phyloP scores from a whole-genome alignment of 2,888 invertebrate species.

The Stenchaetothrips biformis region DNA sequence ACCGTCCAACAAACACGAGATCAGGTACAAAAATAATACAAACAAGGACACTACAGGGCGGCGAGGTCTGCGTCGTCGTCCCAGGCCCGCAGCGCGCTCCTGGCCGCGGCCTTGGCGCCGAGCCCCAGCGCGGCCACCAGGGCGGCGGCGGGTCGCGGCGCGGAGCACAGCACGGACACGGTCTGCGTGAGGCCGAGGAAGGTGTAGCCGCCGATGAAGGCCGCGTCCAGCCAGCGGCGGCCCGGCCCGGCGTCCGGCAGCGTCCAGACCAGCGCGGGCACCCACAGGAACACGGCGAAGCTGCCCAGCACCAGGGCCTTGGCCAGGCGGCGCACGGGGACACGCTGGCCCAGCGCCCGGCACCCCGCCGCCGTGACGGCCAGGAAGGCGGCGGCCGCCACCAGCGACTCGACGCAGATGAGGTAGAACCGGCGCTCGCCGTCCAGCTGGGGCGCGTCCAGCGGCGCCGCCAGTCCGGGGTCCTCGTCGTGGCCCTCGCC shows the following conservation, averaged over 20 bases:
- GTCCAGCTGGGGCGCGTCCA: neutral
- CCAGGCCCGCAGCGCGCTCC: neutral
- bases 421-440: conserved; percentile 16
- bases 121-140: neutral
- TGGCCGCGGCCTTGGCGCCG: neutral
- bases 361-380: neutral
- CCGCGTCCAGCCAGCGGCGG: conserved; percentile 5
- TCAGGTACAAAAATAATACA: too few relatives aligned
- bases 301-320: conserved; percentile 20
- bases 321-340: neutral
- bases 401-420: conserved; percentile 11
- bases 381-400: neutral
- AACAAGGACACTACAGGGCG: neutral
- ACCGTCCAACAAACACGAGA: too few relatives aligned
- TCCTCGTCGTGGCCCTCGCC: neutral
- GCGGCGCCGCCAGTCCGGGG: neutral
- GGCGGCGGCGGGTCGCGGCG: neutral
- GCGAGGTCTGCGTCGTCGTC: neutral
- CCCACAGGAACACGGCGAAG: conserved; percentile 17
- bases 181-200: conserved; percentile 5
- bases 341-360: neutral
- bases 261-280: conserved; percentile 4
- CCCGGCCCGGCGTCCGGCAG: neutral
- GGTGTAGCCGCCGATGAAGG: conserved; percentile 17
- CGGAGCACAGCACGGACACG: conserved; percentile 19